Base-by-base conservation (phyloP, 2,888 invertebrate species). In the Ochropacha duplaris region DNA sequence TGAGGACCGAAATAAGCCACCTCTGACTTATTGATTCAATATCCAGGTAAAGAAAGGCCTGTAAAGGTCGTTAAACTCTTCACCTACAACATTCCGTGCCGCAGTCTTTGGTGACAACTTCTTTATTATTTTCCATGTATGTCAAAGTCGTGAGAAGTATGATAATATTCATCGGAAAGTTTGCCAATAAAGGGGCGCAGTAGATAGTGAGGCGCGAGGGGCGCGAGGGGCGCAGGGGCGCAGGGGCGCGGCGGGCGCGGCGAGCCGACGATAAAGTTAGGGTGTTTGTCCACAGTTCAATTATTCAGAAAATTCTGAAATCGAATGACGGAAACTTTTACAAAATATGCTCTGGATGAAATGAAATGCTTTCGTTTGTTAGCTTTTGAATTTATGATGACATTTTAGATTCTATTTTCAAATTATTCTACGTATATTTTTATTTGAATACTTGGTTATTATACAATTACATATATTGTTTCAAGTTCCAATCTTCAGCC, bases 141-240 rank as follows among this genome's bases (percentile, higher is more conserved):
- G 81, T 78, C 81, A 77, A 73, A 72, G 72, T 71, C 71, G 67
- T 57, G 66, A 62, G 64, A 68, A 67, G 68, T 76, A 78, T 78
- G 78, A 69, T 78, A 75, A 81, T 80, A 79, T 74, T 72, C 70
- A 54, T 56, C 55, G 60, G 62, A 74, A 82, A 82, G 77, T 81
- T 82, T 77, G 76, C 66, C 79, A 82, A 82, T 82, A 81, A 78
- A 65, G 62, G 61, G 66, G 66, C 61, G 62, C 44, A 54, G 2
- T 14, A 26, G 49, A 54, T 44, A 16, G 39, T 2, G 49, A n/a
- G 51, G n/a, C 52, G 49, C 14, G 51, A 55, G 55, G 55, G 28
- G 56, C 54, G 44, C 57, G 54, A 28, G 54, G 49, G 26, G 54
- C 54, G 54, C 54, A 16, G 58, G 50, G 22, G 8, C 28, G 19